Base-by-base conservation (phyloP, 2,888 invertebrate species). In the Tiphia femorata region DNA sequence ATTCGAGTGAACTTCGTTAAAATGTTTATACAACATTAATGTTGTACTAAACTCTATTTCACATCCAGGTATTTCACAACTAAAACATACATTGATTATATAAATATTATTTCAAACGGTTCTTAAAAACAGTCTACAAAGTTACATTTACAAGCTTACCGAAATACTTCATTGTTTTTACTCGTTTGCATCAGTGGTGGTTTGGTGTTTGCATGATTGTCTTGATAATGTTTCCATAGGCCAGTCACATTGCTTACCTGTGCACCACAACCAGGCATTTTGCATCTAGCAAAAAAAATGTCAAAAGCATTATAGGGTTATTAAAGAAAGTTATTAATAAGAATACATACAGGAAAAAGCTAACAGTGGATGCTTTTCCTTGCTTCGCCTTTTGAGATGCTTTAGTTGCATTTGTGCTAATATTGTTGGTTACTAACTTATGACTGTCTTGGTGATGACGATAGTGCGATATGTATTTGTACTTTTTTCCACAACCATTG, bases 381-480 rank as follows among this genome's bases (percentile, higher is more conserved):
- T 77, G 75, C 54, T 81, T 82, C n/a, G 76, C 55, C 62, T 78
- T 80, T 5, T 59, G 48, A 20, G 66, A 52, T 14, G 73, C 43
- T 58, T 79, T 82, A 21, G 56, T 58, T 23, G 75, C 58, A 72
- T 77, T 79, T 23, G 71, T 51, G 58, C 62, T 73, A 42, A 66
- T 55, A 19, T 70, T 54, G 59, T 67, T 77, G 16, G 70, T 56
- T 49, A 72, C 67, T 53, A 82, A 52, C 59, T 82, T 83, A 56
- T 83, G 83, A 72, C 78, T 82, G 49, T 83, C 83, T 66, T 80
- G 82, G 70, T 83, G 82, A 75, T 83, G 83, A 48, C 82, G 78
- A 72, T 81, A 81, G 57, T 80, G 78, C 53, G 81, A 81, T 75
- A 81, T 78, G 75, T 82, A 83, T 70, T 82, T 84, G 64, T 83